Conservation (phyloP, 2,888 invertebrate species). For the Ommatoiulus sabulosus region DNA sequence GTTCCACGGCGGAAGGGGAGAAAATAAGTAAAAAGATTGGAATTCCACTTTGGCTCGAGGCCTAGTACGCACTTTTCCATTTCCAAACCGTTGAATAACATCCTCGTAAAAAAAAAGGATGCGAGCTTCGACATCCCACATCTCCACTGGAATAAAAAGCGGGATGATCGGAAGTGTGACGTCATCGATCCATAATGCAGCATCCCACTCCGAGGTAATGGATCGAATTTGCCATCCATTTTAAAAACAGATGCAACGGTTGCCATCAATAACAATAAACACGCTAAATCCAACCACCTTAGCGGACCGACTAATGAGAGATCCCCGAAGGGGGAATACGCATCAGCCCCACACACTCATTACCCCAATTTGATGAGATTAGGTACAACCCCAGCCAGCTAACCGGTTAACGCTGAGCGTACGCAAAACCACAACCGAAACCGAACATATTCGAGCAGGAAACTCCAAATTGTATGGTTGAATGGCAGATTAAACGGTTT, state of each 20-base stretch:
- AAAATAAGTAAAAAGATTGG: not conserved
- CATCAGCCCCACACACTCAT: not conserved
- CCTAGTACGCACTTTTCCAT: not conserved
- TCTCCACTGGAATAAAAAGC: not conserved
- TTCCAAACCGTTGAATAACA: constrained; percentile 23
- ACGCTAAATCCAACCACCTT: constrained; percentile 17
- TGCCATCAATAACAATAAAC: not conserved
- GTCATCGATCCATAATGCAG: constrained; percentile 1
- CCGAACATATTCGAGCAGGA: not conserved
- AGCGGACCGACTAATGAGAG: not conserved
- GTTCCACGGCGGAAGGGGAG: not conserved
- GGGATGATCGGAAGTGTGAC: not conserved
- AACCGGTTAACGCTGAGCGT: not conserved
- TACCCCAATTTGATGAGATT: constrained; percentile 33
- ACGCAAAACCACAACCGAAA: constrained; percentile 15
- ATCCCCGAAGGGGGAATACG: not conserved
- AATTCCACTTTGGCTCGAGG: constrained; percentile 28
- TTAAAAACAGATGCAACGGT: not conserved
- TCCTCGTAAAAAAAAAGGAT: constrained; percentile 25
- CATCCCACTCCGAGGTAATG: not conserved
- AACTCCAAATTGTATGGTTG: not conserved
- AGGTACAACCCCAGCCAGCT: not conserved
- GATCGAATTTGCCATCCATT: not conserved
- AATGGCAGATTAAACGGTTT: not conserved
- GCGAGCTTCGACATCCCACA: not conserved